phyloP scores from a whole-genome alignment of 1,140 invertebrate genomes.

The Neotoxoptera formosana region DNA sequence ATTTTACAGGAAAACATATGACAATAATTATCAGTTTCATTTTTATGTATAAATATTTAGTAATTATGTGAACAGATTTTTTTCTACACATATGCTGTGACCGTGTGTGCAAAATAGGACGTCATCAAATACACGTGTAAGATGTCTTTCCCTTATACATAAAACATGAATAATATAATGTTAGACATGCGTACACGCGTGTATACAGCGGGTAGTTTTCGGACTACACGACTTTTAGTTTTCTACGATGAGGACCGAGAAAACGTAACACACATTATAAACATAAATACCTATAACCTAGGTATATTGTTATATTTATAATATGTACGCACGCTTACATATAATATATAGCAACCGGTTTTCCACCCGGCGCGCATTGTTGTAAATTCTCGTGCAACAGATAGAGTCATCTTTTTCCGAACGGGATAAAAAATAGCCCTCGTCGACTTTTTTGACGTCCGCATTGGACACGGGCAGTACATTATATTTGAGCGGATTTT shows the following conservation, averaged over 20 bases:
- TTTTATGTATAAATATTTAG: neutral
- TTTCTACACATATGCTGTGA: neutral
- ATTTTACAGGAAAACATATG: neutral
- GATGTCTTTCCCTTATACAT: neutral
- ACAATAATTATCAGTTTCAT: neutral
- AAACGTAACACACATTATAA: neutral
- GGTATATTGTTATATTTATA: neutral
- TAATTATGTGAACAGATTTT: neutral
- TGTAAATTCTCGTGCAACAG: slow-evolving; percentile 37
- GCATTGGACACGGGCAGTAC: slow-evolving; percentile 39
- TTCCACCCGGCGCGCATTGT: slow-evolving; percentile 21
- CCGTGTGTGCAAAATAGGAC: neutral
- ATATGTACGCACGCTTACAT: neutral
- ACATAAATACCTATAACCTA: neutral
- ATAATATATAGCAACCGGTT: slow-evolving; percentile 38
- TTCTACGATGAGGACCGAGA: neutral
- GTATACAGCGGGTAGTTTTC: neutral
- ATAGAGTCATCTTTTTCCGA: slow-evolving; percentile 36
- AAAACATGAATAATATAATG: neutral
- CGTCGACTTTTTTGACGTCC: slow-evolving; percentile 43
- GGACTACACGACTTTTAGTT: slow-evolving; percentile 33
- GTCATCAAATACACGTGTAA: slow-evolving; percentile 11
- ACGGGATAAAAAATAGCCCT: slow-evolving; percentile 16
- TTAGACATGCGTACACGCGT: neutral
- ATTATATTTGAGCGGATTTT: slow-evolving; percentile 42